These are phyloP conservation scores for Osedax fenrisi DNA, from an alignment of 2,888 invertebrate species.

Conservation along the genomic window DNA sequence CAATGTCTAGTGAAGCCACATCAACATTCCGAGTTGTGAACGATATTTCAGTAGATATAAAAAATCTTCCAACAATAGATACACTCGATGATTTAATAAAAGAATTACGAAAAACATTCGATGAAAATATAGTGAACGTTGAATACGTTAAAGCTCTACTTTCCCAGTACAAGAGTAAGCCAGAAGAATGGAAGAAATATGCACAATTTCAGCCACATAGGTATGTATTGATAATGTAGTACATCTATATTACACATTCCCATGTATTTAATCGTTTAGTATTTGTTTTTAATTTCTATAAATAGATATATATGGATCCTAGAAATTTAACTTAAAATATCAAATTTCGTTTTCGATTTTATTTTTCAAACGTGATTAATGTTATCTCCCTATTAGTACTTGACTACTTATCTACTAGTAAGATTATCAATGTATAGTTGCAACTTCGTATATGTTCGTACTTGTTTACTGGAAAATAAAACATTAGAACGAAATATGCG, in stretches of 20 bases:
- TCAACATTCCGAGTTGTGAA: no score
- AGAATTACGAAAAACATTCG: constrained; percentile 67
- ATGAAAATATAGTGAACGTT: constrained; percentile 69
- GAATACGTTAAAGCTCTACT: constrained; percentile 75
- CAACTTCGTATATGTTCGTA: no score
- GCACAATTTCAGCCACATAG: constrained; percentile 84
- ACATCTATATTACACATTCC: background rate
- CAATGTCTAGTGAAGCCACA: no score
- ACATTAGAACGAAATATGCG: no score
- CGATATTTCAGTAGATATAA: constrained; percentile 1
- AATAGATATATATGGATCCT: no score
- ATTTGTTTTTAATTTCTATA: background rate
- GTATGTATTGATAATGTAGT: constrained; percentile 58
- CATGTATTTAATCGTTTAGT: background rate
- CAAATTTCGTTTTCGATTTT: background rate
- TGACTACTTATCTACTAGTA: no score
- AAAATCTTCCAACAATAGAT: constrained; percentile 25
- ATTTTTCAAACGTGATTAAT: no score
- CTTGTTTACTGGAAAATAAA: no score
- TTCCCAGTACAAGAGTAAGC: constrained; percentile 70
- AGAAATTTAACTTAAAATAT: background rate
- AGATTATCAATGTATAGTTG: no score
- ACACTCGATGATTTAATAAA: constrained; percentile 45
- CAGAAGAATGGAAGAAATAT: constrained; percentile 79
- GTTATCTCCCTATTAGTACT: no score